Evolutionary conservation across 1,140 invertebrate genomes (phyloP).

Genomic region (Scaptodrosophila lebanonensis): DNA sequence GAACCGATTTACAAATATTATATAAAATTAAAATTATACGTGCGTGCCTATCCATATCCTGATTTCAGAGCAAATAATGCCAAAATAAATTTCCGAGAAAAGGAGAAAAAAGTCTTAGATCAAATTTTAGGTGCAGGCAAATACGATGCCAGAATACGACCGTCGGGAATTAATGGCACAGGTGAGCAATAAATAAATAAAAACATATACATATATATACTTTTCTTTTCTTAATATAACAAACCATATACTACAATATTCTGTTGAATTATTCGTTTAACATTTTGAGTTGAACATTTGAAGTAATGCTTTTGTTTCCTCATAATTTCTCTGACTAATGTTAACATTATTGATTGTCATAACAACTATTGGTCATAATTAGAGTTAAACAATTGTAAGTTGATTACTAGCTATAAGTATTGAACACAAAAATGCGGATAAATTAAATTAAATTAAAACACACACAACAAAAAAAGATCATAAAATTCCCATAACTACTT

Average conservation of each 20-base stretch:
- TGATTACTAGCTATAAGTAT: conserved; percentile 19
- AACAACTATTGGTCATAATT: conserved; percentile 32
- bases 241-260: conserved; percentile 5
- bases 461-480: conserved; percentile 6
- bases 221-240: too few species aligned
- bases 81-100: conserved; percentile 92
- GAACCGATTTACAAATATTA: conserved; percentile 17
- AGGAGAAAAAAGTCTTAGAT: conserved; percentile 95
- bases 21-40: conserved; percentile 72
- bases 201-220: not conserved
- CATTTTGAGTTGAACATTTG: not conserved
- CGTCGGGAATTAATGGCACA: conserved; percentile 94
- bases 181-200: too few species aligned
- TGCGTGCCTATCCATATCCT: conserved; percentile 77
- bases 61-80: conserved; percentile 81
- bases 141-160: conserved; percentile 94
- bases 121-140: conserved; percentile 92
- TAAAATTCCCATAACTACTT: conserved; percentile 19
- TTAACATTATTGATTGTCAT: conserved; percentile 10
- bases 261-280: not conserved
- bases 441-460: conserved; percentile 1
- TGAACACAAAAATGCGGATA: too few species aligned
- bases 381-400: conserved; percentile 24
- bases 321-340: conserved; percentile 9
- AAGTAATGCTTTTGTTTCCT: not conserved